Base-by-base conservation (phyloP, 2,113 vertebrate species). In the Numida meleagris region DNA sequence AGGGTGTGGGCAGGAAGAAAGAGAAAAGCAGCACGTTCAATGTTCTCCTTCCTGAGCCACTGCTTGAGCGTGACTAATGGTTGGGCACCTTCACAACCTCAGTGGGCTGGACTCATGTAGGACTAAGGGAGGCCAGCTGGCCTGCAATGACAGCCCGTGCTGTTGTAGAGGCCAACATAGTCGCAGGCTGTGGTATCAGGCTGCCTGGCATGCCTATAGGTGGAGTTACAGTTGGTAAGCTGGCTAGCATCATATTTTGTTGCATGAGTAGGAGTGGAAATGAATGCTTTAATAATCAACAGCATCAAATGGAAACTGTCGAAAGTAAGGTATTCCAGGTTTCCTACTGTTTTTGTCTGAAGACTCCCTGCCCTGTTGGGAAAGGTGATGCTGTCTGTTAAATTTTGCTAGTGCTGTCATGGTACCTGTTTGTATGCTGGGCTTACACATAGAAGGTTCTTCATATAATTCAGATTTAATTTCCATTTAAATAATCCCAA, bases 101-200 rank as follows among this genome's bases (percentile, higher is more conserved):
- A 1, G 0, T 38, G 38, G n/a, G 16, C 25, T 76, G 29, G 24
- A 42, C n/a, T n/a, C n/a, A n/a, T 9, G 2, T 15, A 25, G 51
- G 11, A 31, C 45, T 33, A 33, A 45, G 46, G 14, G 29, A 94
- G 33, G 34, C 14, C 75, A 77, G 58, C 66, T 70, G 67, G 70
- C 58, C 55, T 20, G 31, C 33, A 6, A 19, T 43, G 53, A n/a
- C 17, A 29, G 2, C 43, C n/a, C 13, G 5, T 0, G 0, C 21
- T 55, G 21, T 9, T 29, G 25, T 14, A 23, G 48, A 51, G 14
- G 6, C 42, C 62, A 20, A 51, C 24, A 25, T 13, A 70, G 55
- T 34, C 55, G 42, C 57, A 73, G 24, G 31, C 38, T 0, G 1
- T 15, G 33, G 27, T 21, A 6, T 51, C 12, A 3, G 43, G 9